A percentile compares a stretch with the other conserved stretches of the same genome.
Conservation (phyloP, 2,888 invertebrate genomes). For the Panzeria rudis region DNA sequence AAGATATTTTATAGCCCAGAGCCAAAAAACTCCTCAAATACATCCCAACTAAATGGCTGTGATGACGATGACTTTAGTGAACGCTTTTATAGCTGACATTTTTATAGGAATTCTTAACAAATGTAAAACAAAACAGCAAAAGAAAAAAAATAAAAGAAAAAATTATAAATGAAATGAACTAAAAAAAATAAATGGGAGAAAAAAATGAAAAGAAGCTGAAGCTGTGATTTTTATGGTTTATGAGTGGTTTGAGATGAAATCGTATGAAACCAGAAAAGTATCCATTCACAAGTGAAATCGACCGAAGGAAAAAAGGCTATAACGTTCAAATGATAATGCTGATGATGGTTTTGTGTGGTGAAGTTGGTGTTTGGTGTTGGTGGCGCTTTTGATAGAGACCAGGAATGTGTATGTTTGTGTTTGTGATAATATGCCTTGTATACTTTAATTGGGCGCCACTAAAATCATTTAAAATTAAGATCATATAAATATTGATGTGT, state of each 20-base stretch:
- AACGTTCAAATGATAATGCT: conserved; percentile 21
- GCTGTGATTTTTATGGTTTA: conserved; percentile 76
- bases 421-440: conserved; percentile 50
- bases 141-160: conserved; percentile 6
- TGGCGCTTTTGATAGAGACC: conserved; percentile 38
- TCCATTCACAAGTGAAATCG: conserved; percentile 38
- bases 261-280: conserved; percentile 60
- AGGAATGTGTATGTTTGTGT: background rate
- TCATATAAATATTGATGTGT: conserved; percentile 67
- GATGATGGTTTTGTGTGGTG: conserved; percentile 29
- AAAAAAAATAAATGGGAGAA: conserved; percentile 46
- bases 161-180: conserved; percentile 23
- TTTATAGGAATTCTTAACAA: conserved; percentile 68
- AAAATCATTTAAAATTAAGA: conserved; percentile 69
- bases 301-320: conserved; percentile 34
- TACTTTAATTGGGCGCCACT: conserved; percentile 73
- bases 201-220: conserved; percentile 65
- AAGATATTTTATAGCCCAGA: conserved; percentile 3
- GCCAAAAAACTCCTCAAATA: background rate
- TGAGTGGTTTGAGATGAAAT: conserved; percentile 75
- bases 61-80: conserved; percentile 45
- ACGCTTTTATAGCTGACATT: conserved; percentile 74
- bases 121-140: conserved; percentile 16
- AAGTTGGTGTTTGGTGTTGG: conserved; percentile 42
- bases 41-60: background rate